Evolutionary conservation across 2,113 vertebrate species (phyloP), one percentile per base, ranked within the genome.

Genomic region (Platycercus adscitus): DNA sequence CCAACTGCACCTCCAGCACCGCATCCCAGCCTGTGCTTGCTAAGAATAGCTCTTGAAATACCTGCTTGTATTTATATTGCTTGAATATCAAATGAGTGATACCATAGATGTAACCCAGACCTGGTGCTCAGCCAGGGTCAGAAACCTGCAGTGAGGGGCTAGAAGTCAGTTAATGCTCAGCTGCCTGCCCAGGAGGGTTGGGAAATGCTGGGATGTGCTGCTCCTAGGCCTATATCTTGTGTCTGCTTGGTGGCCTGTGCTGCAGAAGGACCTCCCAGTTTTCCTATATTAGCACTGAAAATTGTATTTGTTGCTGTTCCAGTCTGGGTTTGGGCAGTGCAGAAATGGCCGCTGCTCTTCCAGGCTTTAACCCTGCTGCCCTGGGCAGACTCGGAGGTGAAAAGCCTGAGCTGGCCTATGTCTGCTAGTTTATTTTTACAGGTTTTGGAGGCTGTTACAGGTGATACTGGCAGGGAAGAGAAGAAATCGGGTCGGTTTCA

Each of bases 41-140:
- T 7, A 14, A 39, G 73, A 78, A 29, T 1, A 64, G 71, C 44
- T 76, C 55, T 29, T 29, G 53, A 61, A 44, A 29, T 49, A 9
- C 7, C 31, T 78, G 72, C 33, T 69, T 0, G 16, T 63, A 19
- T 46, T 78, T 41, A 16, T 4, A 26, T 28, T 69, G 37, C 53
- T 39, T 53, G 55, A 13, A 8, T 53, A 13, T 41, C 52, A 58
- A 7, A 37, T 17, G 12, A 43, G 15, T 24, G 31, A 6, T 29
- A 7, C 0, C 2, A 1, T 4, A 31, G 50, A 20, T 13, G 23
- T 44, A 41, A 60, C 1, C 2, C 15, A 33, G 7, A 11, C 8
- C 25, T 49, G 25, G 5, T 63, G 18, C 41, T 12, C 8, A n/a
- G 28, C 24, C 17, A 19, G 35, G 17, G 31, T 39, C 65, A 33